Percentiles rank a stretch among this genome's conserved stretches.
Evolutionary conservation across 1,140 invertebrate species (phyloP).

Genomic region (Elymnias hypermnestra): DNA sequence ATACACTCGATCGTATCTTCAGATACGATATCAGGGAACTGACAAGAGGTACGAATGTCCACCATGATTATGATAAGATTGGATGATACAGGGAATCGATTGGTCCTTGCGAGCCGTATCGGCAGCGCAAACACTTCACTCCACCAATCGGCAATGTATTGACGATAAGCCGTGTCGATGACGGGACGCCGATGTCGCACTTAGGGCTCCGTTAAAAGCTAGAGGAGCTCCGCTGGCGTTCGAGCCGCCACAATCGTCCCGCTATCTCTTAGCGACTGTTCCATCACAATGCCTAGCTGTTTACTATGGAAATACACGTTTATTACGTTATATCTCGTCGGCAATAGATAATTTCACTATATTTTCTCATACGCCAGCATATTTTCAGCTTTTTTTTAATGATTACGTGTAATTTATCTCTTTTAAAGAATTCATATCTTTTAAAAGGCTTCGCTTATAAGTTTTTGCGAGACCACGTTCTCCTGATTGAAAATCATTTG

Average conservation of each 20-base stretch:
- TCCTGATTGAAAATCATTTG: no score
- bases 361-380: slow-evolving; percentile 29
- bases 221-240: slow-evolving; percentile 28
- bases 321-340: slow-evolving; percentile 63
- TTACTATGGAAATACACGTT: slow-evolving; percentile 64
- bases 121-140: slow-evolving; percentile 63
- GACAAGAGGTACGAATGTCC: slow-evolving; percentile 64
- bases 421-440: no score
- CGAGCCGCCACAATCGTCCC: slow-evolving; percentile 36
- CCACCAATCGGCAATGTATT: slow-evolving; percentile 58
- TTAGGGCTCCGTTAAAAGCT: slow-evolving; percentile 25
- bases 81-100: slow-evolving; percentile 56
- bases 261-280: slow-evolving; percentile 47
- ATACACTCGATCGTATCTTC: slow-evolving; percentile 71
- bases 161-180: slow-evolving; percentile 39
- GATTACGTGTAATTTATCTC: no score
- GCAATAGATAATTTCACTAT: slow-evolving; percentile 56
- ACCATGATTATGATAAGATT: slow-evolving; percentile 72
- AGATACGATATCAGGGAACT: slow-evolving; percentile 66
- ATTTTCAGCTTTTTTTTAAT: no score
- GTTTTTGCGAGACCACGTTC: no score
- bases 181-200: slow-evolving; percentile 17
- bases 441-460: no score
- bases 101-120: slow-evolving; percentile 56
- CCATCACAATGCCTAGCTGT: slow-evolving; percentile 51